Percentiles rank a stretch among this genome's conserved stretches.
Evolutionary conservation across 2,113 vertebrate genomes (phyloP).

Genomic region (Eleginops maclovinus): DNA sequence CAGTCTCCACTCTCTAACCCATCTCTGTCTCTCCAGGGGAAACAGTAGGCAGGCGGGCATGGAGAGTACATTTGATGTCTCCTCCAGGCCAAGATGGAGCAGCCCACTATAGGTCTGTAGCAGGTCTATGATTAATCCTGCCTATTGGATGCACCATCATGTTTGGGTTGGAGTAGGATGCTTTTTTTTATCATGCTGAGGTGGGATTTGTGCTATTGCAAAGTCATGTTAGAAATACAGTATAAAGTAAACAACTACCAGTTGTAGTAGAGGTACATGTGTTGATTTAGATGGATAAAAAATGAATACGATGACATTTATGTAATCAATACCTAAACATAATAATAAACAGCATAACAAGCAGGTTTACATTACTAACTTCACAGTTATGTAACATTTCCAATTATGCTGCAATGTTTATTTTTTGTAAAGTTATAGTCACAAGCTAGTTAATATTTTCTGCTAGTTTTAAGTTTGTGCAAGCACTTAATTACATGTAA

Average conservation of each 20-base stretch:
- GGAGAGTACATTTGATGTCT: conserved; percentile 76
- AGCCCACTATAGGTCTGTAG: conserved; percentile 49
- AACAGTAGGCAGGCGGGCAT: conserved; percentile 72
- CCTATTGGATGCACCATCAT: conserved; percentile 67
- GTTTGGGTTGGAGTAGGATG: conserved; percentile 47
- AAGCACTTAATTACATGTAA: background rate
- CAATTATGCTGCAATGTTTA: too few relatives aligned
- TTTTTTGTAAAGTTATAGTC: background rate
- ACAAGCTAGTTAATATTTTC: background rate
- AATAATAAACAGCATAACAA: background rate
- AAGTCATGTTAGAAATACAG: conserved; percentile 14
- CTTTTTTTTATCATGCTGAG: conserved; percentile 48
- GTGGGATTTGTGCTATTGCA: background rate
- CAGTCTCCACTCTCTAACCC: conserved; percentile 77
- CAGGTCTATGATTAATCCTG: conserved; percentile 72
- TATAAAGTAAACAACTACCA: background rate
- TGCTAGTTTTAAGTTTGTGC: conserved; percentile 4
- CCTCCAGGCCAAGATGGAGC: conserved; percentile 71
- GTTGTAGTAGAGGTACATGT: background rate
- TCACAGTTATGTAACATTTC: background rate
- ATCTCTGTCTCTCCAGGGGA: conserved; percentile 76
- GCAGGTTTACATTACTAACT: background rate
- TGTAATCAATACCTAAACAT: background rate
- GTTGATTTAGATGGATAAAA: background rate
- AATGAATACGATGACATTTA: background rate